phyloP scores from a whole-genome alignment of 2,888 invertebrate genomes.

The Tinea pellionella region DNA sequence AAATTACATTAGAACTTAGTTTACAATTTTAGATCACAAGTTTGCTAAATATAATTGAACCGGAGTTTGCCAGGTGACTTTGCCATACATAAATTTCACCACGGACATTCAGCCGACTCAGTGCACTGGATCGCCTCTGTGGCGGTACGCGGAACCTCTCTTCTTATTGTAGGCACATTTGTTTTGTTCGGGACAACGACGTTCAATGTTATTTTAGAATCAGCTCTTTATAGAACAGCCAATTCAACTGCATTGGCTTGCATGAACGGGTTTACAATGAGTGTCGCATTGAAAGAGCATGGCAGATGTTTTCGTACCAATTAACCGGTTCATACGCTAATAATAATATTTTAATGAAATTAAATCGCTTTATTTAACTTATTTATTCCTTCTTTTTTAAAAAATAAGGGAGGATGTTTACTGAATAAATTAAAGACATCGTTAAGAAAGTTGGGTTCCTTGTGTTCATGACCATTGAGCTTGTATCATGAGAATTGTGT shows the following conservation, averaged over 20 bases:
- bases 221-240: slow-evolving; percentile 30
- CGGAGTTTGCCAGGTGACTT: slow-evolving; percentile 9
- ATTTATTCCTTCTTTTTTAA: background rate
- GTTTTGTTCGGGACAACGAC: slow-evolving; percentile 43
- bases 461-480: too few relatives aligned
- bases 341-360: background rate
- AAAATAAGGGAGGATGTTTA: too few relatives aligned
- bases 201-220: slow-evolving; percentile 49
- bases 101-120: background rate
- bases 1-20: background rate
- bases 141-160: slow-evolving; percentile 55
- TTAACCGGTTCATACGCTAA: background rate
- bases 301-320: slow-evolving; percentile 11
- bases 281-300: slow-evolving; percentile 9
- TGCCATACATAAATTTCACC: slow-evolving; percentile 2
- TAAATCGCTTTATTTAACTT: background rate
- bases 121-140: slow-evolving; percentile 16
- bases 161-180: slow-evolving; percentile 56
- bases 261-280: slow-evolving; percentile 12
- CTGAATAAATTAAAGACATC: too few relatives aligned
- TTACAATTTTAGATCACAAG: background rate
- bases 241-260: slow-evolving; percentile 15
- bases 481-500: too few relatives aligned
- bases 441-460: too few relatives aligned
- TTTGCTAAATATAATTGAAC: background rate